Evolutionary conservation across 2,888 invertebrate species (phyloP), one percentile per base, ranked within the genome.

Genomic region (Acronicta leporina): DNA sequence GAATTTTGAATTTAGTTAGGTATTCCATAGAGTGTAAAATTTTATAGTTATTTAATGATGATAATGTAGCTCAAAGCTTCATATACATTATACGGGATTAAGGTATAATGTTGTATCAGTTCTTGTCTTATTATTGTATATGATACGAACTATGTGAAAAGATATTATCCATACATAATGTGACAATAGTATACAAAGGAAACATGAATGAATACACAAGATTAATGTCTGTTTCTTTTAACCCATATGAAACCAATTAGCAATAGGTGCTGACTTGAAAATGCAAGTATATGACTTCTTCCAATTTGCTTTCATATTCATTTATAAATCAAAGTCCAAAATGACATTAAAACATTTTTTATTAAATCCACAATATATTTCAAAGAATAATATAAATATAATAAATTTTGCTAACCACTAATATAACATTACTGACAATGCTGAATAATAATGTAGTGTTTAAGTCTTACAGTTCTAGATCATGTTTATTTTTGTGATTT

Each of bases 361-460:
- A 93, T 92, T 94, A 92, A 94, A 93, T 92, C 86, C 89, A 93
- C 89, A 93, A 92, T 93, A 93, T 92, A 90, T 92, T 91, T 93
- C 92, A 92, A 93, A 93, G 94, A 93, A 94, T 93, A 93, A 87
- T 94, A 92, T 88, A 94, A 93, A 92, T 92, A 90, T 92, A 87
- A 85, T 92, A 94, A 92, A 92, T 88, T 89, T 92, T 86, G 87
- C 88, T 84, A 86, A 85, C 86, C 81, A 83, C 86, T 89, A 87
- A 83, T 81, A 83, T 85, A 88, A 88, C 90, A 88, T 89, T 84
- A 86, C 80, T 81, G 88, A 88, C 84, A 87, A 88, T 85, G 87
- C 84, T 78, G 84, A 81, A 82, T 33, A 33, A 33, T 33, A 11
- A 33, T 86, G 80, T 75, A 81, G 71, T 68, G 65, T 66, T 71